Evolutionary conservation across 2,113 vertebrate genomes (phyloP).

Genomic region (Meles meles): DNA sequence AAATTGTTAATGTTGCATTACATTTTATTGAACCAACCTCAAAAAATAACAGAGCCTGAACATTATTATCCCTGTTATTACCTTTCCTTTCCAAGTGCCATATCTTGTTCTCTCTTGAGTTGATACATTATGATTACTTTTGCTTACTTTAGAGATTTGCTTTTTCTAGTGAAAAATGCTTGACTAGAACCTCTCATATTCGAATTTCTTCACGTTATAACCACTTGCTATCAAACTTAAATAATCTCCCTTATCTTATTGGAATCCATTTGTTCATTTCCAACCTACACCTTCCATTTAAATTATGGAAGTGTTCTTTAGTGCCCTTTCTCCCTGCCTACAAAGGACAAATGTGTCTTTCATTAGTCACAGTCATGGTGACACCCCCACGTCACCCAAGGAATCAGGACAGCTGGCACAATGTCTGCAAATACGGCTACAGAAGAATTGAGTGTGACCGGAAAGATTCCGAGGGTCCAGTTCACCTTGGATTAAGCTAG

Average conservation of each 20-base stretch:
- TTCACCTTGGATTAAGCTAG: constrained; percentile 45
- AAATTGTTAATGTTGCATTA: constrained; percentile 69
- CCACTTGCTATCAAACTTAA: constrained; percentile 55
- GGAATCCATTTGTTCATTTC: constrained; percentile 53
- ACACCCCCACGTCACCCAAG: neutral
- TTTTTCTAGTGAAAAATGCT: constrained; percentile 50
- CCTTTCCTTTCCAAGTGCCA: constrained; percentile 66
- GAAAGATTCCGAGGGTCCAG: neutral
- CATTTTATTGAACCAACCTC: constrained; percentile 66
- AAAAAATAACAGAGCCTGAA: constrained; percentile 61
- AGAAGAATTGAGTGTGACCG: constrained; percentile 20
- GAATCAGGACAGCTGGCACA: constrained; percentile 17
- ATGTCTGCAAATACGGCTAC: neutral
- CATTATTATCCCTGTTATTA: constrained; percentile 69
- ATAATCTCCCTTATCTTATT: constrained; percentile 46
- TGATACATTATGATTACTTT: constrained; percentile 72
- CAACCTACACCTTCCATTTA: constrained; percentile 25
- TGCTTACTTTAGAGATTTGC: constrained; percentile 67
- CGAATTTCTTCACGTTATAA: constrained; percentile 50
- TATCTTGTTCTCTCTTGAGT: constrained; percentile 63
- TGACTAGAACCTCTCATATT: constrained; percentile 54
- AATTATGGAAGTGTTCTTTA: neutral
- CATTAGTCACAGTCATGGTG: constrained; percentile 9
- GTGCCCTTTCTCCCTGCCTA: constrained; percentile 14
- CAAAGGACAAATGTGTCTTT: constrained; percentile 43